Percentiles rank a stretch among this genome's conserved stretches.
Evolutionary conservation across 2,888 invertebrate genomes (phyloP).

Genomic region (Nipponacmea schrenckii): DNA sequence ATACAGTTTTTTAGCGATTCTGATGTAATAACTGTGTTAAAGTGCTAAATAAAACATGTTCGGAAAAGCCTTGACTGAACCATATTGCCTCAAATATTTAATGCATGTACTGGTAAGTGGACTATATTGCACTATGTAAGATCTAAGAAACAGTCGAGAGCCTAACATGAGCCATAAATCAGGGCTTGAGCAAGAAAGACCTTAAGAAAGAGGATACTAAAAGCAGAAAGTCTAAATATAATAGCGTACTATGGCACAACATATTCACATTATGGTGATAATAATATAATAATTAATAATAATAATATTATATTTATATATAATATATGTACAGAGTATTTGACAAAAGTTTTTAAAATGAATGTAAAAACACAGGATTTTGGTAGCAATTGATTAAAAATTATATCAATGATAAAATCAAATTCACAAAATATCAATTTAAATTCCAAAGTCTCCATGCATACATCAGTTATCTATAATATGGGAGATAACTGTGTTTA

Average conservation of each 20-base stretch:
- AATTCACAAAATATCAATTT: background rate
- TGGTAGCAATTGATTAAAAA: slow-evolving; percentile 7
- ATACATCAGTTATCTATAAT: background rate
- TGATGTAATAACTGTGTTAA: too few relatives aligned
- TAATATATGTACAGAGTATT: slow-evolving; percentile 7
- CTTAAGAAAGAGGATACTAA: background rate
- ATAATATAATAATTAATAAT: background rate
- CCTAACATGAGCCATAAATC: background rate
- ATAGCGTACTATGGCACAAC: slow-evolving; percentile 2
- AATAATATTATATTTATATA: too few relatives aligned
- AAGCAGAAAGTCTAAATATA: slow-evolving; percentile 3
- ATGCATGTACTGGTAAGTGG: too few relatives aligned
- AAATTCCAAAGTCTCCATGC: background rate
- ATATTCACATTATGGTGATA: slow-evolving; percentile 1
- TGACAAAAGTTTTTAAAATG: background rate
- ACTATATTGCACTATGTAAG: too few relatives aligned
- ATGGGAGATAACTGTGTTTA: slow-evolving; percentile 1
- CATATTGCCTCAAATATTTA: too few relatives aligned
- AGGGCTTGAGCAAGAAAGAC: slow-evolving; percentile 7
- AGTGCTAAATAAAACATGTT: too few relatives aligned
- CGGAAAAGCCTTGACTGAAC: too few relatives aligned
- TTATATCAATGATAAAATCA: background rate
- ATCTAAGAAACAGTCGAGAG: background rate
- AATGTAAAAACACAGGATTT: slow-evolving; percentile 4
- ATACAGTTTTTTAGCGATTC: too few relatives aligned